phyloP scores from a whole-genome alignment of 2,113 vertebrate species.

The Isichthys henryi region DNA sequence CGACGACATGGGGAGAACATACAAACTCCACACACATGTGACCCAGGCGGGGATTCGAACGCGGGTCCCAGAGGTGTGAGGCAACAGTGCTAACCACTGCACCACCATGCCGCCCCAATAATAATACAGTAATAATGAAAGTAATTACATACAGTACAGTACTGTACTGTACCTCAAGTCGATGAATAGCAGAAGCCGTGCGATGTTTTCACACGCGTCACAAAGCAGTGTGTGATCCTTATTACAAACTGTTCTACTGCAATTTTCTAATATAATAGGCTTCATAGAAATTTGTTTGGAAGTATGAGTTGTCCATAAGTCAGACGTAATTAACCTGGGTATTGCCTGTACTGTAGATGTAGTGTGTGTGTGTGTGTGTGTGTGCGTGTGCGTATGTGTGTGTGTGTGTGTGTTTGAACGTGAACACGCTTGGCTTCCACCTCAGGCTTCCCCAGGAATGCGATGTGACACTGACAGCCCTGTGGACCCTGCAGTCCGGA shows the following conservation, averaged over 20 bases:
- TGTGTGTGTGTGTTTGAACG: not conserved
- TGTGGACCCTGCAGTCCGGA: conserved; percentile 6
- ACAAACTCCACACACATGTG: no score
- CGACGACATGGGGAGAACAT: no score
- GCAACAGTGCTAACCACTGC: no score
- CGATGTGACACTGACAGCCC: not conserved
- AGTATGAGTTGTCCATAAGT: not conserved
- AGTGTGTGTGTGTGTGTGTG: not conserved
- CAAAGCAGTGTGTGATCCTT: not conserved
- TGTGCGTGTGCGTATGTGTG: not conserved
- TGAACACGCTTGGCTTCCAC: not conserved
- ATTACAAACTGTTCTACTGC: not conserved
- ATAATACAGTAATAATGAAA: not conserved
- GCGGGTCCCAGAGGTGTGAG: no score
- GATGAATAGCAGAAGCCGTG: not conserved
- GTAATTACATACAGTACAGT: not conserved
- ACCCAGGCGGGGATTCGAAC: no score
- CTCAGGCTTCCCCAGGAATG: not conserved
- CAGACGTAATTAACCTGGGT: not conserved
- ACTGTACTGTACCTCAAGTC: not conserved
- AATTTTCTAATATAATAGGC: not conserved
- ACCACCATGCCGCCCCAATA: no score
- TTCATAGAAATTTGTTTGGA: not conserved
- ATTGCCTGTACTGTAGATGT: not conserved
- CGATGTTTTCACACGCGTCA: not conserved